Conservation (phyloP, 1,140 invertebrate genomes). For the Hetaerina americana region DNA sequence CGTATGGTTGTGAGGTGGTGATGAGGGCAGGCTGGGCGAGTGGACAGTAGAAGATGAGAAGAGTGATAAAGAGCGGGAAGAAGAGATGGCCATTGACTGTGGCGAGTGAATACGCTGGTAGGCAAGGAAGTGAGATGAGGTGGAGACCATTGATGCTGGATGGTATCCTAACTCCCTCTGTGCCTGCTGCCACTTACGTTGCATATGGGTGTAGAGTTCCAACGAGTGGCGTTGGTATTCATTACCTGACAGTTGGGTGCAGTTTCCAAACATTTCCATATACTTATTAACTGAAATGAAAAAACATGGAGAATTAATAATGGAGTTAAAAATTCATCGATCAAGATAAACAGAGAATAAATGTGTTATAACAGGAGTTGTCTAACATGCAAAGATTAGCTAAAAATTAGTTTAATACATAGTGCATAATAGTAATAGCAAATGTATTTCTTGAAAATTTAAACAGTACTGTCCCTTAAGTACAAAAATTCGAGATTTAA, state of each 20-base stretch:
- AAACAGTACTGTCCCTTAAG: no score
- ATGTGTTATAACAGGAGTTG: no score
- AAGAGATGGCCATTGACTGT: slow-evolving; percentile 1
- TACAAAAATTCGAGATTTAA: no score
- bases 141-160: neutral
- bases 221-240: slow-evolving; percentile 72
- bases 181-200: slow-evolving; percentile 48
- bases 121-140: neutral
- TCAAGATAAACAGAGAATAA: no score
- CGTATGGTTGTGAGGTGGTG: neutral
- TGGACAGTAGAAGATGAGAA: neutral
- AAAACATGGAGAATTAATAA: no score
- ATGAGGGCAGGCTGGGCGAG: neutral
- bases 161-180: slow-evolving; percentile 21
- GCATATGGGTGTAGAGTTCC: slow-evolving; percentile 60
- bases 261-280: slow-evolving; percentile 89
- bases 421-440: no score
- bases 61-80: neutral
- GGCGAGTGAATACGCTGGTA: neutral
- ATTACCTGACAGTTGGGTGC: slow-evolving; percentile 35
- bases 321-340: no score
- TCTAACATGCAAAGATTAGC: no score
- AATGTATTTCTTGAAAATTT: no score
- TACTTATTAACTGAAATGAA: slow-evolving; percentile 76
- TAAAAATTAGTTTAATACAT: no score